Percentiles rank a stretch among this genome's conserved stretches.
These are phyloP conservation scores for Erethizon dorsatum DNA, from an alignment of 2,797 vertebrate genomes.

Conservation along the genomic window DNA sequence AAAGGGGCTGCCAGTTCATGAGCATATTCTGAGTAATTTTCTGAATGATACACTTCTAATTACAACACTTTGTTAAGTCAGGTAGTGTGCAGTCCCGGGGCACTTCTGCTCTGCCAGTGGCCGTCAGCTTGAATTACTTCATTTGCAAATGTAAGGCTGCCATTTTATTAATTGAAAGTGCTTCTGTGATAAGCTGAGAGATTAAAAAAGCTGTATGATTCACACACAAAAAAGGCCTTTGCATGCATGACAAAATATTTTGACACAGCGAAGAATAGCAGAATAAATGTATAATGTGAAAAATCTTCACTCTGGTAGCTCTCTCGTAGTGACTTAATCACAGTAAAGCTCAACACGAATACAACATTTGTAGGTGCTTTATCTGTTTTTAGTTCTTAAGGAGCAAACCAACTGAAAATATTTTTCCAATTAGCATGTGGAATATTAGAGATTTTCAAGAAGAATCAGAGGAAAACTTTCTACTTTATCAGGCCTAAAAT, in stretches of 20 bases:
- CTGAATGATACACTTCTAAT: slow-evolving; percentile 67
- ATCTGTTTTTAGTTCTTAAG: slow-evolving; percentile 43
- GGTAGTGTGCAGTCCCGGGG: neutral
- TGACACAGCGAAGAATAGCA: slow-evolving; percentile 18
- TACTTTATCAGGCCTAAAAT: slow-evolving; percentile 4
- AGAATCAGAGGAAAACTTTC: neutral
- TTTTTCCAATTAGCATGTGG: neutral
- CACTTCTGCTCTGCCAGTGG: neutral
- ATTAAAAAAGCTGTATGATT: slow-evolving; percentile 3
- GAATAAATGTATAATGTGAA: slow-evolving; percentile 6
- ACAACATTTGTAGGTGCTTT: neutral
- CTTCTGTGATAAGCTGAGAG: slow-evolving; percentile 40
- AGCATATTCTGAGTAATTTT: slow-evolving; percentile 60
- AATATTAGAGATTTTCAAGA: neutral
- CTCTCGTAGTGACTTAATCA: neutral
- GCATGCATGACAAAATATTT: slow-evolving; percentile 76
- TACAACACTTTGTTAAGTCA: slow-evolving; percentile 63
- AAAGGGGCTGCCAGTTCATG: neutral
- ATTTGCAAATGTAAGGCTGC: slow-evolving; percentile 37
- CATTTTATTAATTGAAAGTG: slow-evolving; percentile 75
- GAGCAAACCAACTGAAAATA: neutral
- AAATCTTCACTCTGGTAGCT: neutral
- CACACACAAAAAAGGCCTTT: slow-evolving; percentile 49
- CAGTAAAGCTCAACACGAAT: neutral
- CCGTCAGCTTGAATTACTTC: slow-evolving; percentile 64